A percentile compares a stretch with the other conserved stretches of the same genome.
Evolutionary conservation across 2,797 vertebrate species (phyloP).

Genomic region (Anableps anableps): DNA sequence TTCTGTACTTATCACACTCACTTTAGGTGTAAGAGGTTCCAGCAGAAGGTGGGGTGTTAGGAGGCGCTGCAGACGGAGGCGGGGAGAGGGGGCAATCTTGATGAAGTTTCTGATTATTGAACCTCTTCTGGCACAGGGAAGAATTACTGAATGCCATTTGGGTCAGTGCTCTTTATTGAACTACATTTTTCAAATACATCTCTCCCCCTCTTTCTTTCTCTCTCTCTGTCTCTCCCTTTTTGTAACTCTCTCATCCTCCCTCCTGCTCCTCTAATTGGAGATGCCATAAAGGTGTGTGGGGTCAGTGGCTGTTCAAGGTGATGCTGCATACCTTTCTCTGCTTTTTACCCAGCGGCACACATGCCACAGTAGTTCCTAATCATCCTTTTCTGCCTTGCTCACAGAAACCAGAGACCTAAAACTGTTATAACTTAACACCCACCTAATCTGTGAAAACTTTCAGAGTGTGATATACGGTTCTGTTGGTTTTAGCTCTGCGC

Average conservation of each 20-base stretch:
- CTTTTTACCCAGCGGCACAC: slow-evolving; percentile 56
- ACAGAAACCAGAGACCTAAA: slow-evolving; percentile 43
- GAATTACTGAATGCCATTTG: slow-evolving; percentile 80
- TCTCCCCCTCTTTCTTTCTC: slow-evolving; percentile 65
- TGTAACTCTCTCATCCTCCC: slow-evolving; percentile 65
- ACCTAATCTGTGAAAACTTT: slow-evolving; percentile 36
- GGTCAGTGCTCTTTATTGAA: slow-evolving; percentile 83
- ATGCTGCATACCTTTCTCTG: slow-evolving; percentile 63
- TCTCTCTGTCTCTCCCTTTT: slow-evolving; percentile 59
- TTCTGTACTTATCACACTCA: slow-evolving; percentile 66
- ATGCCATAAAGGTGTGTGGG: slow-evolving; percentile 79
- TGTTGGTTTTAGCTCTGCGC: slow-evolving; percentile 30
- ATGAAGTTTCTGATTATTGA: slow-evolving; percentile 78
- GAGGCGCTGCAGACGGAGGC: slow-evolving; percentile 57
- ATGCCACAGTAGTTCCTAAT: slow-evolving; percentile 28
- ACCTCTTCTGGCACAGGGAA: slow-evolving; percentile 71
- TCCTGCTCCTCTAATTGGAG: slow-evolving; percentile 77
- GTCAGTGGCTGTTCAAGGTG: slow-evolving; percentile 85
- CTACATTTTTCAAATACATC: slow-evolving; percentile 80
- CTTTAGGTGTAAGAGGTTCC: slow-evolving; percentile 75
- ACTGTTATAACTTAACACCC: slow-evolving; percentile 24
- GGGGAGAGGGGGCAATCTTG: slow-evolving; percentile 65
- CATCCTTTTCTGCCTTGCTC: slow-evolving; percentile 45
- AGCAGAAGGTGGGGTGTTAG: slow-evolving; percentile 60
- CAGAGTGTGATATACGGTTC: slow-evolving; percentile 37